A percentile compares a stretch with the other conserved stretches of the same genome.
phyloP scores from a whole-genome alignment of 2,888 invertebrate species.

The Linnaemya tessellans region DNA sequence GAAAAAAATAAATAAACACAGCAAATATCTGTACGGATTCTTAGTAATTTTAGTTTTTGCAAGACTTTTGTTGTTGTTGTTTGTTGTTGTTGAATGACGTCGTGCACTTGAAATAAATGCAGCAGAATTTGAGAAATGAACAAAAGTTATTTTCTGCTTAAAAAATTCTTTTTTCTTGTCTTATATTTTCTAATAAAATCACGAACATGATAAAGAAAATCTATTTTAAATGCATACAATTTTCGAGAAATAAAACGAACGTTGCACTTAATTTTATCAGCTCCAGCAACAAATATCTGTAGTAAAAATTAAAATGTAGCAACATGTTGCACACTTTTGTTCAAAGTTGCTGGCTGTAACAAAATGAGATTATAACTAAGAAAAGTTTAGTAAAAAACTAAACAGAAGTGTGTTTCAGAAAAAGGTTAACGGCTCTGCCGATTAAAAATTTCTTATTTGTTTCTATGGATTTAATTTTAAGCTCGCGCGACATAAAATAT shows the following conservation, averaged over 20 bases:
- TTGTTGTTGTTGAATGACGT: constrained; percentile 38
- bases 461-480: no score
- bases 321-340: constrained; percentile 19
- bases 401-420: no score
- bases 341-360: neutral
- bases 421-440: no score
- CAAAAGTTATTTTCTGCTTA: constrained; percentile 47
- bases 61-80: constrained; percentile 12
- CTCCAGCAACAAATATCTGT: neutral
- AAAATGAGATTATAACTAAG: neutral
- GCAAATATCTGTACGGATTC: constrained; percentile 33
- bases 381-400: no score
- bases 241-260: neutral
- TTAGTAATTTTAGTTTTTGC: constrained; percentile 26
- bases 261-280: constrained; percentile 9
- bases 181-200: constrained; percentile 39
- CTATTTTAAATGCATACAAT: neutral
- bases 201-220: constrained; percentile 3
- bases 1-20: neutral
- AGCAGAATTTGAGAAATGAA: constrained; percentile 42
- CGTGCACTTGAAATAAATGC: constrained; percentile 60
- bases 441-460: no score
- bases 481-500: no score
- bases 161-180: neutral
- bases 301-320: neutral